Evolutionary conservation across 2,797 vertebrate species (phyloP).

Genomic region (Chrysocyon brachyurus): DNA sequence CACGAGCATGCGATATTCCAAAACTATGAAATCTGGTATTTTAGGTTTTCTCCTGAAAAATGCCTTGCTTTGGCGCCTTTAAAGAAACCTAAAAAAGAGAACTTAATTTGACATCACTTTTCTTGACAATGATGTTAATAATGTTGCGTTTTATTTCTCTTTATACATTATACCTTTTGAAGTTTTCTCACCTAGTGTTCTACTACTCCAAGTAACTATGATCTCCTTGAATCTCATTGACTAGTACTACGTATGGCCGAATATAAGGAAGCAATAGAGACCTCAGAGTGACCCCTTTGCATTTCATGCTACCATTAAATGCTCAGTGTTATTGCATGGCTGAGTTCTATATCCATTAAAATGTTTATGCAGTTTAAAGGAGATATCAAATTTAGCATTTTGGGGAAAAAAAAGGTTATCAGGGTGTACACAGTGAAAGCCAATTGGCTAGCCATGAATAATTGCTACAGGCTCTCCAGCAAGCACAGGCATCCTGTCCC

Average conservation of each 20-base stretch:
- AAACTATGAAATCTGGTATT: background rate
- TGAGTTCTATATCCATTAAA: background rate
- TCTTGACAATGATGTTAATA: background rate
- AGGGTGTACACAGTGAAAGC: background rate
- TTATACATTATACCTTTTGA: background rate
- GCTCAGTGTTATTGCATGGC: background rate
- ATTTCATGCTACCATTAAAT: background rate
- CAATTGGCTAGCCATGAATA: conserved; percentile 55
- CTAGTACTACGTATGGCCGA: background rate
- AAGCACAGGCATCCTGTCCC: conserved; percentile 57
- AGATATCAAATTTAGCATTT: background rate
- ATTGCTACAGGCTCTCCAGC: background rate
- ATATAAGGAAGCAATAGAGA: background rate
- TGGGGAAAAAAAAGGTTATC: background rate
- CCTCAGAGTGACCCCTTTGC: background rate
- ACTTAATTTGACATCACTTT: background rate
- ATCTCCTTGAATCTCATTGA: background rate
- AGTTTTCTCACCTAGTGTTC: background rate
- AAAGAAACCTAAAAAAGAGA: background rate
- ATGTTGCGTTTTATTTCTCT: background rate
- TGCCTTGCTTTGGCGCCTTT: background rate
- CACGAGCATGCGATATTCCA: background rate
- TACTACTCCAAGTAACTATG: background rate
- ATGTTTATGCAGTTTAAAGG: background rate
- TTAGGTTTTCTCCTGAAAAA: background rate